Conservation (phyloP, 2,888 invertebrate species). For the Eueremaeus valkanovi region DNA sequence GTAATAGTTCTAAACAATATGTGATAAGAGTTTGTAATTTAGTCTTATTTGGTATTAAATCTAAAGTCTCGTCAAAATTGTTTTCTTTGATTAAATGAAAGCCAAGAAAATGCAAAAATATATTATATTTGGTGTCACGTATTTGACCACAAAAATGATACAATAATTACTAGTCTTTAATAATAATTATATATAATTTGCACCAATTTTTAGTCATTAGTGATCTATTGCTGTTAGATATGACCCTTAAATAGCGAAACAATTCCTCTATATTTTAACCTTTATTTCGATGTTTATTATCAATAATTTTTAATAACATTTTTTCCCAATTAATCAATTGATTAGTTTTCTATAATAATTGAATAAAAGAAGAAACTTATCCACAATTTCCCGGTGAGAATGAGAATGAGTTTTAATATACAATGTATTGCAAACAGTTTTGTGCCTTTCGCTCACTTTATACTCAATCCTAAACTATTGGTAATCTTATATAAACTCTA, state of each 20-base stretch:
- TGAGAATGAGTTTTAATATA: too few relatives aligned
- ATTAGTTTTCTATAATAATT: not conserved
- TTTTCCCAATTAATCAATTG: not conserved
- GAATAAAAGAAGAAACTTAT: not conserved
- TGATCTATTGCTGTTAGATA: conserved; percentile 20
- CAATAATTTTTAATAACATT: not conserved
- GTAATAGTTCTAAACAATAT: not conserved
- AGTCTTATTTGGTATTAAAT: conserved; percentile 22
- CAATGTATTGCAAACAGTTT: conserved; percentile 21
- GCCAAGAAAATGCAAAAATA: not conserved
- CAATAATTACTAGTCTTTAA: conserved; percentile 19
- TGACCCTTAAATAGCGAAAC: conserved; percentile 17
- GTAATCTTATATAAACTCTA: not conserved
- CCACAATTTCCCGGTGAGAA: conserved; percentile 27
- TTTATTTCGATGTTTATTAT: not conserved
- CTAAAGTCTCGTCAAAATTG: not conserved
- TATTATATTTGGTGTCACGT: conserved; percentile 6
- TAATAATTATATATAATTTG: conserved; percentile 4
- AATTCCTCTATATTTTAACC: conserved; percentile 11
- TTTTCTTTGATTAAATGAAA: not conserved
- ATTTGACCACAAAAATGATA: conserved; percentile 13
- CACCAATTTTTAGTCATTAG: conserved; percentile 31
- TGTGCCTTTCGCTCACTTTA: conserved; percentile 11
- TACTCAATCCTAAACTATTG: not conserved
- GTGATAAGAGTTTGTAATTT: conserved; percentile 25